Percentiles rank a stretch among this genome's conserved stretches.
Conservation (phyloP, 2,113 vertebrate species). For the Climacteris rufus region DNA sequence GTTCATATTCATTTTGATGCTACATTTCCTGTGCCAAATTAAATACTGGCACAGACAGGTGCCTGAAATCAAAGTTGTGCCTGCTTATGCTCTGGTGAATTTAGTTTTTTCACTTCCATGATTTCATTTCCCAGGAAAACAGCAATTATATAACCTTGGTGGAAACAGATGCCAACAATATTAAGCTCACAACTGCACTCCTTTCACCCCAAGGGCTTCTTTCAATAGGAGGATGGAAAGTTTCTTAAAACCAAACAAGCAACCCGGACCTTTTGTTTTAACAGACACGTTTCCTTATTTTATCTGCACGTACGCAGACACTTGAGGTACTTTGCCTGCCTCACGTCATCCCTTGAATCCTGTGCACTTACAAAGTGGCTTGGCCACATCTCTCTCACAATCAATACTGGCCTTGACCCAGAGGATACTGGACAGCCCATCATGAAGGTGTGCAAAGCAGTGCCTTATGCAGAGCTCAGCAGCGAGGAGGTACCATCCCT, state of each 20-base stretch:
- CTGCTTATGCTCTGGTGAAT: conserved; percentile 8
- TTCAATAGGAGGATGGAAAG: conserved; percentile 57
- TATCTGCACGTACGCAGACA: conserved; percentile 29
- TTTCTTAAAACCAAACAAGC: conserved; percentile 56
- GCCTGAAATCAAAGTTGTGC: conserved; percentile 51
- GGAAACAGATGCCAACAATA: conserved; percentile 14
- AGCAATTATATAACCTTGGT: conserved; percentile 41
- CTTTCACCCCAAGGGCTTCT: conserved; percentile 4
- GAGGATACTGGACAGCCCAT: background rate
- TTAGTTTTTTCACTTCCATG: conserved; percentile 42
- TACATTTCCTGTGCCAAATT: conserved; percentile 31
- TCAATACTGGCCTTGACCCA: background rate
- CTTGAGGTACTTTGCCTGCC: background rate
- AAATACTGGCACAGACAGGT: conserved; percentile 54
- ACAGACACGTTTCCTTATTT: background rate
- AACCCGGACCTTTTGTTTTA: conserved; percentile 27
- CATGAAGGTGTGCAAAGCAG: background rate
- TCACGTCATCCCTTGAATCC: background rate
- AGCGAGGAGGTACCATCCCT: background rate
- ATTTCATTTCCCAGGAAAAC: conserved; percentile 53
- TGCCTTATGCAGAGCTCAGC: background rate
- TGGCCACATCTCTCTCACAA: background rate
- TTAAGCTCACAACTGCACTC: background rate
- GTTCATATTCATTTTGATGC: conserved; percentile 37
- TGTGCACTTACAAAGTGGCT: background rate